Evolutionary conservation across 2,888 invertebrate species (phyloP).

Genomic region (Pherbina coryleti): DNA sequence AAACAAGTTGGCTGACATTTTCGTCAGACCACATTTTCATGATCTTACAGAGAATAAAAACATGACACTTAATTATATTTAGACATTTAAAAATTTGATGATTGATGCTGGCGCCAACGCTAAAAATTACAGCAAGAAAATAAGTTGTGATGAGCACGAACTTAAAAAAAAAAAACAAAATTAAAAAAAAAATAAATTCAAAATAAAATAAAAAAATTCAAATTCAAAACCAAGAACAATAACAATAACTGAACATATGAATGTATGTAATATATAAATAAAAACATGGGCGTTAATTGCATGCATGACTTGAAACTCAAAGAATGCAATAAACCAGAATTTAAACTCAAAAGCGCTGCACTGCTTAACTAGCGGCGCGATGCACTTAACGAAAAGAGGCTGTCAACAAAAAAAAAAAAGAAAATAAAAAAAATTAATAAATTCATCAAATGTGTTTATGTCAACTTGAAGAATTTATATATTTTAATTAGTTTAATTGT

Average conservation of each 20-base stretch:
- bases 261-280: background rate
- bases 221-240: too few relatives aligned
- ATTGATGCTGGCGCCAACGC: conserved; percentile 37
- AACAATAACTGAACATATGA: too few relatives aligned
- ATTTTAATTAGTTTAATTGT: too few relatives aligned
- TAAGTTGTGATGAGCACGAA: background rate
- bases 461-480: too few relatives aligned
- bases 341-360: background rate
- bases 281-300: conserved; percentile 14
- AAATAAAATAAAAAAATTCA: background rate
- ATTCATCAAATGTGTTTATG: too few relatives aligned
- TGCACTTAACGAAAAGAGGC: background rate
- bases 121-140: background rate
- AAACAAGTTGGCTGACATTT: too few relatives aligned
- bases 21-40: background rate
- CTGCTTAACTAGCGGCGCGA: background rate
- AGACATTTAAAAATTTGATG: conserved; percentile 10
- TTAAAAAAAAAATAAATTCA: too few relatives aligned
- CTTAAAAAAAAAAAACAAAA: too few relatives aligned
- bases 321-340: conserved; percentile 3
- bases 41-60: background rate
- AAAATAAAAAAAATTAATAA: too few relatives aligned
- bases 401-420: too few relatives aligned
- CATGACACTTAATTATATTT: conserved; percentile 24
- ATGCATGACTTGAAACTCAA: background rate